Conservation (phyloP, 2,888 invertebrate genomes). For the Sesamia inferens region DNA sequence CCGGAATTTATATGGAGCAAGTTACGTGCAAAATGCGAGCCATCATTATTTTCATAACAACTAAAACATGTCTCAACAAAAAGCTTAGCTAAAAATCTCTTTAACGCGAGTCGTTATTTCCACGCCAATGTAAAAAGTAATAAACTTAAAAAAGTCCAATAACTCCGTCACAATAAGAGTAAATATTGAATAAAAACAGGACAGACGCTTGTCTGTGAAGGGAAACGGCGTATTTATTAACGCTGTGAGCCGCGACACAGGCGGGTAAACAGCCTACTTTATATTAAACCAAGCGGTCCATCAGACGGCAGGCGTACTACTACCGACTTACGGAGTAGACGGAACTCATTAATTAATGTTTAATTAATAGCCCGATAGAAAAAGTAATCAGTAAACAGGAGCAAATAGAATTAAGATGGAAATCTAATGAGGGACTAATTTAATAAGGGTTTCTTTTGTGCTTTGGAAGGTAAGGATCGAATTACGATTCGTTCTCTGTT, state of each 20-base stretch:
- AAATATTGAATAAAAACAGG: constrained; percentile 80
- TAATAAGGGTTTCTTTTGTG: constrained; percentile 42
- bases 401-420: constrained; percentile 55
- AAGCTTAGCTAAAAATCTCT: background rate
- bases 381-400: constrained; percentile 57
- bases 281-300: constrained; percentile 81
- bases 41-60: background rate
- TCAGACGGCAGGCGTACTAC: constrained; percentile 48
- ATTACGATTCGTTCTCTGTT: constrained; percentile 26
- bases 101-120: constrained; percentile 21
- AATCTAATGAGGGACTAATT: constrained; percentile 48
- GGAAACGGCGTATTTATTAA: constrained; percentile 83
- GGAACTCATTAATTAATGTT: constrained; percentile 57
- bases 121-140: constrained; percentile 27
- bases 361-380: constrained; percentile 57
- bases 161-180: constrained; percentile 71
- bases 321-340: constrained; percentile 36
- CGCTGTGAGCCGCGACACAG: constrained; percentile 81
- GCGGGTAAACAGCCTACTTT: constrained; percentile 84
- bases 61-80: background rate
- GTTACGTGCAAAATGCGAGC: background rate
- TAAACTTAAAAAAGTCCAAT: constrained; percentile 59
- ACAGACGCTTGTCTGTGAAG: constrained; percentile 73
- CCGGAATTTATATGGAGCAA: constrained; percentile 12
- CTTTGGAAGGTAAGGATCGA: constrained; percentile 20